Evolutionary conservation across 2,113 vertebrate genomes (phyloP).

Genomic region (Gyps fulvus): DNA sequence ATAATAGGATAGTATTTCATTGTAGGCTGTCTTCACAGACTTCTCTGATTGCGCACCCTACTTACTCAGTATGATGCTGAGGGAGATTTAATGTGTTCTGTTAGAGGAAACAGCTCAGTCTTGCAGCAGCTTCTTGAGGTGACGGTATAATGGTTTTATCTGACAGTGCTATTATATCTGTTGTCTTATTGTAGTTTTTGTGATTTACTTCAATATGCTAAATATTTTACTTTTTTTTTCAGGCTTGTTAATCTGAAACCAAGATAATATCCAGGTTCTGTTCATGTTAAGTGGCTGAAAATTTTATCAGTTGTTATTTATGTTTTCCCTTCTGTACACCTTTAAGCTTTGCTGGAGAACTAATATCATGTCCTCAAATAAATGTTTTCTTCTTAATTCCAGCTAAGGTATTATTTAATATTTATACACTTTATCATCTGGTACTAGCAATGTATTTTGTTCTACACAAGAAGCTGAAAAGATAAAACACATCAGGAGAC

Average conservation of each 20-base stretch:
- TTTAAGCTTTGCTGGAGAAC: not conserved
- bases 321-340: not conserved
- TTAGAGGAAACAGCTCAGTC: not conserved
- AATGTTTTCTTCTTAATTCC: not conserved
- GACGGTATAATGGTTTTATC: not conserved
- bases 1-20: not conserved
- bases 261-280: not conserved
- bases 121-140: not conserved
- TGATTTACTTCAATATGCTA: not conserved
- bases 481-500: not conserved
- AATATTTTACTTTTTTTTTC: not conserved
- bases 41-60: not conserved
- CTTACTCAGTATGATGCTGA: not conserved
- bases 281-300: not conserved
- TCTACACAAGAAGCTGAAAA: not conserved
- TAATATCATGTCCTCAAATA: not conserved
- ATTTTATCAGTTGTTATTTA: not conserved
- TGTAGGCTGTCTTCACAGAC: not conserved
- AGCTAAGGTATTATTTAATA: not conserved
- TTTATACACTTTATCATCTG: not conserved
- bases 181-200: not conserved
- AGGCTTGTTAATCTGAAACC: not conserved
- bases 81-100: not conserved
- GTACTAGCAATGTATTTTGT: not conserved
- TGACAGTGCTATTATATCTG: fast-evolving